Base-by-base conservation (phyloP, 1,140 invertebrate species). In the Lamellibrachia luymesi region DNA sequence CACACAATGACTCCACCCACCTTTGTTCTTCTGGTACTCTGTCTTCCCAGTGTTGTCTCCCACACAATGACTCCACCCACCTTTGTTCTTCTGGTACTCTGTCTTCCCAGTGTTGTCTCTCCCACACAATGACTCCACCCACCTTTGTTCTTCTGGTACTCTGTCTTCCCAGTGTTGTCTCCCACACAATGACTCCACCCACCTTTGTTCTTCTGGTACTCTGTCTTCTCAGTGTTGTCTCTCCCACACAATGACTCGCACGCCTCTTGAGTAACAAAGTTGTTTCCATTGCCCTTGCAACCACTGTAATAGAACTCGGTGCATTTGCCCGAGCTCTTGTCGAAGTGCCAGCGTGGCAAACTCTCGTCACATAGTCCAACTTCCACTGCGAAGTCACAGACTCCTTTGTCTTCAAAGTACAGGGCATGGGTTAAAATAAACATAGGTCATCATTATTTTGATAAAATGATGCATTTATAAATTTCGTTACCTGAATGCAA, bases 281-380 rank as follows among this genome's bases (percentile, higher is more conserved):
- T 94, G 93, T 96, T 96, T 7, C 94, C 94, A 93, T 96, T 96
- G 51, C 95, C 95, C 10, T 95, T 92, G 94, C 96, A 96, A 91
- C 96, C 96, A 51, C 95, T 96, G 93, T 96, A 96, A 94, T 95
- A 95, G 94, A 96, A 96, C 52, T 94, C 91, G 17, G 95, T 94
- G 95, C 96, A 96, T 90, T 92, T 93, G 50, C 94, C 91, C 17
- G 91, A 93, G 0, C 93, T 92, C 8, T 92, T 89, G 93, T 96
- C 94, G 93, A 94, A 96, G 94, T 94, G 95, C 94, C 94, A 96
- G 92, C 94, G 94, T 8, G 94, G 89, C n/a, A 94, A 91, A 38
- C 97, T 97, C 2, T 97, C 97, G 50, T 97, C 95, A 94, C 97
- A 97, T 92, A 96, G 96, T 13, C 97, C 97, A 50, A 96, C 95